Evolutionary conservation across 2,888 invertebrate genomes (phyloP).

Genomic region (Cancer borealis): DNA sequence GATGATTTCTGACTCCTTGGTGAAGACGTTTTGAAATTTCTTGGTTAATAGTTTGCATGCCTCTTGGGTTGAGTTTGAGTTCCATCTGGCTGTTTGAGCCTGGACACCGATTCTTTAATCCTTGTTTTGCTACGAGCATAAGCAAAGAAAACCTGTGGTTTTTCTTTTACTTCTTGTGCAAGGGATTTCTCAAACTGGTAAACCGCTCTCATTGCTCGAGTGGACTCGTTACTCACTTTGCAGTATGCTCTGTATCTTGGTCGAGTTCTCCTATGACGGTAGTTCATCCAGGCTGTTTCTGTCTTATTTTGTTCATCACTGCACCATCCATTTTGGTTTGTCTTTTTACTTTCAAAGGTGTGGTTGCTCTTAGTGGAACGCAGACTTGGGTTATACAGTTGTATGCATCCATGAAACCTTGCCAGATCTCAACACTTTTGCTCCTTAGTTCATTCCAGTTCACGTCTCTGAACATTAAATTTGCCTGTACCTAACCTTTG

Average conservation of each 20-base stretch:
- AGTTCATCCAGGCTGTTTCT: constrained; percentile 15
- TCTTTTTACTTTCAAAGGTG: not conserved
- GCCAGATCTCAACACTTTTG: constrained; percentile 22
- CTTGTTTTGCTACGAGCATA: constrained; percentile 40
- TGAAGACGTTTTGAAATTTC: constrained; percentile 30
- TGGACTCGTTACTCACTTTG: not conserved
- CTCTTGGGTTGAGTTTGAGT: not conserved
- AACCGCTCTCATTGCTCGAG: not conserved
- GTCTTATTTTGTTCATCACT: not conserved
- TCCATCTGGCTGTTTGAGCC: not conserved
- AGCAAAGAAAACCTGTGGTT: constrained; percentile 22
- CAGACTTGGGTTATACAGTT: not conserved
- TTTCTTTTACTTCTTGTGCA: constrained; percentile 21
- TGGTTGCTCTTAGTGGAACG: not conserved
- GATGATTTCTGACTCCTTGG: too few relatives aligned
- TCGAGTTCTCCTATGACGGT: constrained; percentile 33
- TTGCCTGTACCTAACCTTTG: not conserved
- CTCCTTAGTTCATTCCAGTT: constrained; percentile 44
- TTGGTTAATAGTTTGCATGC: too few relatives aligned
- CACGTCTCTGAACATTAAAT: not conserved
- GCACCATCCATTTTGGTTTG: not conserved
- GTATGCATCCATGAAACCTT: not conserved
- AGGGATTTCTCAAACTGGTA: not conserved
- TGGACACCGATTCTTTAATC: not conserved
- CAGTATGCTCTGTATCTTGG: constrained; percentile 18